Conservation (phyloP, 2,888 invertebrate genomes). For the Bombyx huttoni region DNA sequence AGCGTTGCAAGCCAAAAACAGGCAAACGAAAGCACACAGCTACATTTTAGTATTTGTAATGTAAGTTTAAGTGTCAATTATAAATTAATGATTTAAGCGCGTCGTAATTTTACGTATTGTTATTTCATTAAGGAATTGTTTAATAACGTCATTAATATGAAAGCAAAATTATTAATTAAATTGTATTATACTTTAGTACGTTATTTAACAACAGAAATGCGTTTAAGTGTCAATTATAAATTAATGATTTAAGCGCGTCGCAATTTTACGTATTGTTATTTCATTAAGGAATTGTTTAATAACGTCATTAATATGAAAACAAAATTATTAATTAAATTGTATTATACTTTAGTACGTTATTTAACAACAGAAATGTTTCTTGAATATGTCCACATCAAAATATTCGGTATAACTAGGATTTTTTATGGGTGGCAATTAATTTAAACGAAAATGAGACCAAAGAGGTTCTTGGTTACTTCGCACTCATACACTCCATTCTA, state of each 20-base stretch:
- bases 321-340: too few species aligned
- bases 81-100: background rate
- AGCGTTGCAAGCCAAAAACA: conserved; percentile 1
- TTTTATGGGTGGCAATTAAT: too few species aligned
- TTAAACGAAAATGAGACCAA: too few species aligned
- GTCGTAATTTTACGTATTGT: background rate
- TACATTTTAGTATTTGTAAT: conserved; percentile 5
- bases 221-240: conserved; percentile 6
- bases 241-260: background rate
- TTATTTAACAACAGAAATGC: too few species aligned
- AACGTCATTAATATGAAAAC: background rate
- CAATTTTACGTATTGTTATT: background rate
- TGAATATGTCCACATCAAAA: too few species aligned
- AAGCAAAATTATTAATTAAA: background rate
- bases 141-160: background rate
- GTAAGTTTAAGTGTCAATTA: conserved; percentile 7
- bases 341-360: too few species aligned
- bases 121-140: background rate
- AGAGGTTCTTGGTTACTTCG: too few species aligned
- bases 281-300: background rate
- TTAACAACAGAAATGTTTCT: too few species aligned
- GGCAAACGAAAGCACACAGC: conserved; percentile 2
- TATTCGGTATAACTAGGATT: too few species aligned
- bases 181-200: too few species aligned
- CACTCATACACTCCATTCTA: too few species aligned